Percentiles rank a stretch among this genome's conserved stretches.
Conservation (phyloP, 1,140 invertebrate genomes). For the Tetraneura akinire region DNA sequence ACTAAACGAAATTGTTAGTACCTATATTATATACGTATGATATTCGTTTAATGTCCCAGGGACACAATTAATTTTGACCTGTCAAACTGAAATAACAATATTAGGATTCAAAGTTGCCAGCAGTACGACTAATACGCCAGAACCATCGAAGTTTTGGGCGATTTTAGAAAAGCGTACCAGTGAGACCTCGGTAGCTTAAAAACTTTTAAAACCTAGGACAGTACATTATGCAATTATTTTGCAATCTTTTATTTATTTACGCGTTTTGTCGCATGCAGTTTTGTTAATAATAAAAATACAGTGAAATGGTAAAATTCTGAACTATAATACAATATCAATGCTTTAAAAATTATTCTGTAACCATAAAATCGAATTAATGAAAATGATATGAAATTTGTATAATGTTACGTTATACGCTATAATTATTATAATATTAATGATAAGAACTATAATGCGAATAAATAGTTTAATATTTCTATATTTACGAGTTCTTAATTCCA, state of each 20-base stretch:
- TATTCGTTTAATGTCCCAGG: not conserved
- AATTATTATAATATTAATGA: no score
- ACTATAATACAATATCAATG: no score
- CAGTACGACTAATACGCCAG: not conserved
- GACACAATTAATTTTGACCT: constrained; percentile 4
- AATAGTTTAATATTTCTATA: no score
- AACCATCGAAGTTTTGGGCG: not conserved
- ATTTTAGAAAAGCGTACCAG: constrained; percentile 17
- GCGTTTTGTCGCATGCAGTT: not conserved
- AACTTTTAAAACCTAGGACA: constrained; percentile 23
- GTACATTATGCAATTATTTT: constrained; percentile 38
- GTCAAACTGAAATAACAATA: constrained; percentile 25
- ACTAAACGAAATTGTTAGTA: not conserved
- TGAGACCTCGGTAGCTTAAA: not conserved
- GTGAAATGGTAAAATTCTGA: no score
- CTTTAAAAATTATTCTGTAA: no score
- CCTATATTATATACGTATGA: no score
- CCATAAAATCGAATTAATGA: no score
- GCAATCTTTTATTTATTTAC: constrained; percentile 7
- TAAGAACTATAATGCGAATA: no score
- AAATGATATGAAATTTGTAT: no score
- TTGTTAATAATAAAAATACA: no score
- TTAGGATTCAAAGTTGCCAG: constrained; percentile 35
- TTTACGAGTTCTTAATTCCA: no score
- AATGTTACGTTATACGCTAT: no score